phyloP scores from a whole-genome alignment of 2,797 vertebrate genomes.

The Lepidocolaptes lacrymiger region DNA sequence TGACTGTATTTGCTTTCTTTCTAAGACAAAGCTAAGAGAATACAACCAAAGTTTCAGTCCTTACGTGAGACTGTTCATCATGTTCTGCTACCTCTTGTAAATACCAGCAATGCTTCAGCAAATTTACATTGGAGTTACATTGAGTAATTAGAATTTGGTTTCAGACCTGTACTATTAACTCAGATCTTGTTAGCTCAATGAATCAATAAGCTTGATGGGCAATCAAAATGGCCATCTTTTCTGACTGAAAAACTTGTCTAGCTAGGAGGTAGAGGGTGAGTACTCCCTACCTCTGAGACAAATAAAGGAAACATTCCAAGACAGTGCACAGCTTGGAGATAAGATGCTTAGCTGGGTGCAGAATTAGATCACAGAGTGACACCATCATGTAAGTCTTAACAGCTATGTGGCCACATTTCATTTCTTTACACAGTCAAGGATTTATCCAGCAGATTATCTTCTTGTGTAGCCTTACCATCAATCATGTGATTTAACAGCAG shows the following conservation, averaged over 20 bases:
- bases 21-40: background rate
- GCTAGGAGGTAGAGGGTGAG: background rate
- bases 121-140: background rate
- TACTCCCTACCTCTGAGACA: background rate
- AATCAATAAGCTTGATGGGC: background rate
- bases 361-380: background rate
- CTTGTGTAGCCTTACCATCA: background rate
- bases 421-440: background rate
- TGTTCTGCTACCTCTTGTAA: background rate
- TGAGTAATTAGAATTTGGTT: background rate
- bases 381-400: background rate
- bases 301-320: background rate
- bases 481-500: background rate
- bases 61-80: background rate
- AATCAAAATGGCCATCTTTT: background rate
- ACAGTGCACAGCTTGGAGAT: background rate
- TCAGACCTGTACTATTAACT: background rate
- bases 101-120: background rate
- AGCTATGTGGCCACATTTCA: background rate
- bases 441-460: background rate
- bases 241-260: background rate
- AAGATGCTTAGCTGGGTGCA: background rate
- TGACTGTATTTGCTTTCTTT: background rate
- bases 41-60: background rate
- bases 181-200: background rate